phyloP scores from a whole-genome alignment of 2,888 invertebrate genomes.

The Dasypolia templi region DNA sequence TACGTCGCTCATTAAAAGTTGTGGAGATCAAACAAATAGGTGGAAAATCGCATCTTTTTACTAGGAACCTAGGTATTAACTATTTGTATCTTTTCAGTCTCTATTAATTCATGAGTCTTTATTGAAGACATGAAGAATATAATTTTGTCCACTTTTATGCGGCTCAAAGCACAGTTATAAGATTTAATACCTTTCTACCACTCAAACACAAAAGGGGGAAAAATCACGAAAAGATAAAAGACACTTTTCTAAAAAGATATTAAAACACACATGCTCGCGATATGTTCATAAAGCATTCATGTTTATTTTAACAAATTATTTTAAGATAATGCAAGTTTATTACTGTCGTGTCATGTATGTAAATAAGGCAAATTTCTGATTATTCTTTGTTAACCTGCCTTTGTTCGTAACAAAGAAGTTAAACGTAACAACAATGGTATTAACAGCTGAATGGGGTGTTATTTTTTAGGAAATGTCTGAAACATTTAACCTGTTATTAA shows the following conservation, averaged over 20 bases:
- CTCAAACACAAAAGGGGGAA: constrained; percentile 15
- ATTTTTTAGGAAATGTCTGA: constrained; percentile 37
- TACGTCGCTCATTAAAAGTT: constrained; percentile 28
- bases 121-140: background rate
- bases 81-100: background rate
- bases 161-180: constrained; percentile 4
- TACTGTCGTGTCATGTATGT: constrained; percentile 29
- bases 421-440: constrained; percentile 55
- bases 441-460: constrained; percentile 38
- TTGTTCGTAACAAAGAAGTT: constrained; percentile 55
- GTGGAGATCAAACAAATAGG: constrained; percentile 13
- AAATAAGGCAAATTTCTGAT: constrained; percentile 48
- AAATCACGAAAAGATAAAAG: constrained; percentile 28
- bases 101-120: background rate
- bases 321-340: constrained; percentile 42
- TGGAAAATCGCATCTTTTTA: constrained; percentile 18
- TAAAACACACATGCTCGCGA: constrained; percentile 11
- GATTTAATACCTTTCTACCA: constrained; percentile 13
- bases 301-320: constrained; percentile 41
- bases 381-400: constrained; percentile 43
- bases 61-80: background rate
- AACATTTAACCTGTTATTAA: constrained; percentile 5
- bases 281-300: constrained; percentile 33
- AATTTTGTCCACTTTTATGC: constrained; percentile 13
- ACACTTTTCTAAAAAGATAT: constrained; percentile 26